A percentile compares a stretch with the other conserved stretches of the same genome.
Conservation (phyloP, 2,113 vertebrate species). For the Tinamus guttatus region DNA sequence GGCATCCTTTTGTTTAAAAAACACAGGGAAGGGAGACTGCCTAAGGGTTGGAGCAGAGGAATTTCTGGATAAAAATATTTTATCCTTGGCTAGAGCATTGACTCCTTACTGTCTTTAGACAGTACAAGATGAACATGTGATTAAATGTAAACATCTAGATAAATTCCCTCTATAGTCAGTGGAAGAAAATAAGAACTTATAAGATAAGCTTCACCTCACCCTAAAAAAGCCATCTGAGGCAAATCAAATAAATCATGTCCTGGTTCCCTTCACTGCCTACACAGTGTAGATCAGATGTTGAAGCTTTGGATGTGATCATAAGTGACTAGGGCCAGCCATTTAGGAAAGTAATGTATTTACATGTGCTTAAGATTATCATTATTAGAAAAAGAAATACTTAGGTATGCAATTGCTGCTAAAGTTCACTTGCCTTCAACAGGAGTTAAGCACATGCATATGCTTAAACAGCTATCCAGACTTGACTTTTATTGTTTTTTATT, state of each 20-base stretch:
- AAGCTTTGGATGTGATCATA: not conserved
- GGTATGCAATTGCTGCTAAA: not conserved
- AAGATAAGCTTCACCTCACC: not conserved
- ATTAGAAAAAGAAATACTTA: not conserved
- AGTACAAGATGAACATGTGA: not conserved
- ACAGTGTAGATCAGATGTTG: not conserved
- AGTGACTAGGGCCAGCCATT: not conserved
- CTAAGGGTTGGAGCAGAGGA: not conserved
- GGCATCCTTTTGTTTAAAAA: constrained; percentile 25
- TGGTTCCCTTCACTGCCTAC: not conserved
- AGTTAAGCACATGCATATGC: not conserved
- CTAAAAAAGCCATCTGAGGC: not conserved
- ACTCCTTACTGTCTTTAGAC: not conserved
- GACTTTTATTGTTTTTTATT: not conserved
- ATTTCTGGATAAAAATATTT: not conserved
- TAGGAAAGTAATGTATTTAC: not conserved
- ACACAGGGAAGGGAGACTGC: not conserved
- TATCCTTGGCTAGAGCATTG: not conserved
- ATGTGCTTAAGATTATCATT: not conserved
- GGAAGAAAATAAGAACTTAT: not conserved
- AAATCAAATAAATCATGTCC: not conserved
- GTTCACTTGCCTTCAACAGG: not conserved
- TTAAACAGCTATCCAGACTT: not conserved
- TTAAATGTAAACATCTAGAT: not conserved
- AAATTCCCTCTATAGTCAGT: not conserved